Conservation (phyloP, 2,113 vertebrate genomes). For the Arothron firmamentum region DNA sequence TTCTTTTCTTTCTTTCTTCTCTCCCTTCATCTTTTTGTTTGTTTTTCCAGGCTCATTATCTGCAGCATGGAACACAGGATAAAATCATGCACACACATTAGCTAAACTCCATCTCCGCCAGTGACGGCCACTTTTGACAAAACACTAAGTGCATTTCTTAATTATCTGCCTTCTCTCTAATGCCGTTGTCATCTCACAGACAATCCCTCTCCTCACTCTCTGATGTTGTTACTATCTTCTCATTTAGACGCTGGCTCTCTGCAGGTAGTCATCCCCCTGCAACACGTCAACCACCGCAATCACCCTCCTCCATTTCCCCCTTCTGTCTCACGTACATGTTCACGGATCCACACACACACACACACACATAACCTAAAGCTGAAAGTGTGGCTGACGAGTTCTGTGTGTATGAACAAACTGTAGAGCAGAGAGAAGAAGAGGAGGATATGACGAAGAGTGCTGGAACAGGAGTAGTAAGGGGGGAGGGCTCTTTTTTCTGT, state of each 20-base stretch:
- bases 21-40: slow-evolving; percentile 8
- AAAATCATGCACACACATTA: slow-evolving; percentile 6
- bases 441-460: background rate
- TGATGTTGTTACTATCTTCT: slow-evolving; percentile 74
- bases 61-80: slow-evolving; percentile 16
- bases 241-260: slow-evolving; percentile 68
- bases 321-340: slow-evolving; percentile 7
- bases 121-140: slow-evolving; percentile 73
- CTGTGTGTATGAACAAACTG: slow-evolving; percentile 70
- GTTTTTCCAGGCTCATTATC: slow-evolving; percentile 59
- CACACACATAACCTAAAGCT: background rate
- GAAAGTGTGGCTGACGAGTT: slow-evolving; percentile 70
- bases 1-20: slow-evolving; percentile 16
- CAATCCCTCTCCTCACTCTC: slow-evolving; percentile 55
- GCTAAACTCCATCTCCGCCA: slow-evolving; percentile 48
- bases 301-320: slow-evolving; percentile 21
- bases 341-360: slow-evolving; percentile 10
- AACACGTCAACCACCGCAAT: slow-evolving; percentile 2
- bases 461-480: background rate
- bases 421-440: slow-evolving; percentile 3
- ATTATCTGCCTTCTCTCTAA: slow-evolving; percentile 74
- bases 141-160: slow-evolving; percentile 74
- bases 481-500: slow-evolving; percentile 42
- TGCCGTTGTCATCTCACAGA: slow-evolving; percentile 71
- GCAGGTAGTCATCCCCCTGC: slow-evolving; percentile 65